These are phyloP conservation scores for Halotydeus destructor DNA, from an alignment of 1,140 invertebrate species.

Conservation along the genomic window DNA sequence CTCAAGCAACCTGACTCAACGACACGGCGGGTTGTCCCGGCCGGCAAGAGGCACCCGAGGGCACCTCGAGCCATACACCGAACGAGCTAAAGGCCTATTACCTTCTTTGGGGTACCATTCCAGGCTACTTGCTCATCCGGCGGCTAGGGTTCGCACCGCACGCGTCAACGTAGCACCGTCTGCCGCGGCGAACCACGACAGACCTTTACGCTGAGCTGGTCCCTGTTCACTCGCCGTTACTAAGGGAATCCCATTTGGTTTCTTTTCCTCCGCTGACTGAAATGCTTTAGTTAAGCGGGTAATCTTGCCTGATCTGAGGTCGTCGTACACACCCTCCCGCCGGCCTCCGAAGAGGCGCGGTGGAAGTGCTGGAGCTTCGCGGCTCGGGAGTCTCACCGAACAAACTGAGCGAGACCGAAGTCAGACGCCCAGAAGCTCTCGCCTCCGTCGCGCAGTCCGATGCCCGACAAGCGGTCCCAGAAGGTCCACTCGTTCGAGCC, in stretches of 20 bases:
- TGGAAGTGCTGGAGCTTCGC: too few species aligned
- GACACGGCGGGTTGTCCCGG: constrained; percentile 32
- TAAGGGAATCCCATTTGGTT: constrained; percentile 68
- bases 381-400: too few species aligned
- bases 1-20: constrained; percentile 61
- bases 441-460: too few species aligned
- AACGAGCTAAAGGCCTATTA: constrained; percentile 34
- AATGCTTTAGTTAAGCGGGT: constrained; percentile 70
- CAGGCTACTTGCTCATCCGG: constrained; percentile 29
- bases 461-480: too few species aligned
- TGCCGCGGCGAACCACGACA: constrained; percentile 14
- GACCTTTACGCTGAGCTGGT: constrained; percentile 45
- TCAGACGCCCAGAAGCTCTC: too few species aligned
- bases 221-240: constrained; percentile 66
- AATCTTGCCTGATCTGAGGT: constrained; percentile 45
- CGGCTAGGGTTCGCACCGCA: constrained; percentile 45
- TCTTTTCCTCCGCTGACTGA: constrained; percentile 77
- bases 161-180: constrained; percentile 18
- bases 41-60: constrained; percentile 32
- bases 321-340: too few species aligned
- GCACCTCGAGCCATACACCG: constrained; percentile 40
- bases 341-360: too few species aligned
- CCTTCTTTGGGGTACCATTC: constrained; percentile 14
- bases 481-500: too few species aligned
- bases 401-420: too few species aligned